Base-by-base conservation (phyloP, 2,888 invertebrate species). In the Drosophila longiperda region DNA sequence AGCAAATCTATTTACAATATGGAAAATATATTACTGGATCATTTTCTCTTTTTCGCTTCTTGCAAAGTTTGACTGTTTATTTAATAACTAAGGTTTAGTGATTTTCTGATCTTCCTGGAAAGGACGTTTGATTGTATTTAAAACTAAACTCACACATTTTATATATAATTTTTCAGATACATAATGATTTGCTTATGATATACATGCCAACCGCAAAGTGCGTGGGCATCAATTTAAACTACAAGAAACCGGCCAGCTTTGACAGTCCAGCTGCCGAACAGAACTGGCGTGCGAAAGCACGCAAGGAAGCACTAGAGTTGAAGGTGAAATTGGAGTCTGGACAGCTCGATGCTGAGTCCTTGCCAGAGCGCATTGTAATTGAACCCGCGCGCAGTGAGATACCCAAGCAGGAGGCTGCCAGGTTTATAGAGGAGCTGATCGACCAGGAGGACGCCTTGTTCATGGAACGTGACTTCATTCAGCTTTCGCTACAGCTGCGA, bases 221-320 rank as follows among this genome's bases (percentile, higher is more conserved):
- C 75, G 94, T 96, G 11, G 96, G 96, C 34, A 94, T 96, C 71
- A 95, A 95, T 89, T 92, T 96, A 53, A 95, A 96, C 90, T 94
- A 94, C 70, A 94, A 94, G 0, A 94, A 95, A 48, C 96, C 96
- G 0, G 89, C 92, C n/a, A 91, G 91, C 12, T 95, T 95, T 90
- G 94, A 95, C 82, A 95, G 92, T 79, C 95, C 96, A 12, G 93
- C 94, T 2, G 94, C 95, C 0, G 93, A 94, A 38, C 93, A 95
- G 4, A 94, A 95, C 58, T 96, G 96, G 95, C 95, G 96, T 73
- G 95, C 95, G 77, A 94, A 95, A 29, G 94, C 95, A 0, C 95
- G 95, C 0, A 93, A 94, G 45, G 95, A 95, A 58, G 95, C 95
- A 2, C 91, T 95, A 72, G 94, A 94, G 7, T 88, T 96, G 5